Conservation (phyloP, 2,113 vertebrate species). For the Psammodynastes pulverulentus region DNA sequence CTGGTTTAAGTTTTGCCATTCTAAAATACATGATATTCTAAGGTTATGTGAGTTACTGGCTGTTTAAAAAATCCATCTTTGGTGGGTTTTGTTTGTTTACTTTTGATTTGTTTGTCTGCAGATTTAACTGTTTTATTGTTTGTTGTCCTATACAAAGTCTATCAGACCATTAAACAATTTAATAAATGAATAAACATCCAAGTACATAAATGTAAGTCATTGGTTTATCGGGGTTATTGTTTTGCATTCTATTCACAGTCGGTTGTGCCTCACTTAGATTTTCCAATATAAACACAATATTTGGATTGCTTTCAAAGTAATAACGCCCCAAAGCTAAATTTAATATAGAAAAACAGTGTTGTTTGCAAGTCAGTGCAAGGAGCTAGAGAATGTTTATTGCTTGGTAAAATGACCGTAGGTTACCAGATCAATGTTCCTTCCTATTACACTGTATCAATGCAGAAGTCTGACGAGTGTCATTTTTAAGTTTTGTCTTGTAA, state of each 20-base stretch:
- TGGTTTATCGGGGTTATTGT: slow-evolving; percentile 42
- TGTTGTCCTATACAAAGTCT: not conserved
- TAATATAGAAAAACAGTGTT: slow-evolving; percentile 42
- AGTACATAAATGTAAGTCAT: not conserved
- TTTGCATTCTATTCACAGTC: slow-evolving; percentile 59
- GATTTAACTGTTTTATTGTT: not conserved
- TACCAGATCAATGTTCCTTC: slow-evolving; percentile 33
- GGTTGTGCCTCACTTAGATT: slow-evolving; percentile 52
- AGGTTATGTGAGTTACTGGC: not conserved
- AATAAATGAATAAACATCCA: not conserved
- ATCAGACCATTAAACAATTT: not conserved
- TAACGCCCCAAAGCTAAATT: slow-evolving; percentile 59
- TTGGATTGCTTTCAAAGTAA: slow-evolving; percentile 60
- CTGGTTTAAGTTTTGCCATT: not conserved
- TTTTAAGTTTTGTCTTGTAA: slow-evolving; percentile 1
- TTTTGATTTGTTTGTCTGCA: not conserved
- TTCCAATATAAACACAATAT: slow-evolving; percentile 63
- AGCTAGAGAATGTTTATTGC: slow-evolving; percentile 48
- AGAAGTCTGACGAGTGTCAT: slow-evolving; percentile 19
- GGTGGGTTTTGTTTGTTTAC: not conserved
- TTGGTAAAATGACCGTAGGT: slow-evolving; percentile 37
- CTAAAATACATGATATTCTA: not conserved
- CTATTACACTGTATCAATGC: slow-evolving; percentile 16
- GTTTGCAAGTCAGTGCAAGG: slow-evolving; percentile 41
- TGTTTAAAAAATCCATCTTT: not conserved